Conservation (phyloP, 1,140 invertebrate genomes). For the Pachyrhynchus sulphureomaculatus region DNA sequence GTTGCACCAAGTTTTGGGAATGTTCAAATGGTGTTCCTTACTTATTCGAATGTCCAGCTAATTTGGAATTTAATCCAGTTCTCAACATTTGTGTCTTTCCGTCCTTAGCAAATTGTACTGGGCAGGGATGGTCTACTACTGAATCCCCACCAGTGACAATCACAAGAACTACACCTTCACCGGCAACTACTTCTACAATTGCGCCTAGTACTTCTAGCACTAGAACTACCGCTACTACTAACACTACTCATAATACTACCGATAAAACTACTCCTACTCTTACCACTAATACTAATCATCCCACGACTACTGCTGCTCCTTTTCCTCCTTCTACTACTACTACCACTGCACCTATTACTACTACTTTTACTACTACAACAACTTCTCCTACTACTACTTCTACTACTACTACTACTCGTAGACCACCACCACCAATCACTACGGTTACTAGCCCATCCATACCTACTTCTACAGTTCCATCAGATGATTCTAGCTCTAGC, state of each 20-base stretch:
- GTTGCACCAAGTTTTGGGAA: slow-evolving; percentile 27
- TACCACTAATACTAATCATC: background rate
- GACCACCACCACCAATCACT: background rate
- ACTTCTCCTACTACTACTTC: background rate
- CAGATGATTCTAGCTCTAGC: background rate
- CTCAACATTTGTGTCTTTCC: slow-evolving; percentile 24
- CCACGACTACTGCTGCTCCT: background rate
- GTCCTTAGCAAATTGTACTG: background rate
- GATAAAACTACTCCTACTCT: background rate
- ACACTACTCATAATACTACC: background rate
- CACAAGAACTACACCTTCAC: background rate
- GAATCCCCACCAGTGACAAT: background rate
- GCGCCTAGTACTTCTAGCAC: no score
- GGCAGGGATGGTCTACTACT: background rate
- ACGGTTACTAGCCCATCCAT: background rate
- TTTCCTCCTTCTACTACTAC: background rate
- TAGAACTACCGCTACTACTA: background rate
- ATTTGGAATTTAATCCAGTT: slow-evolving; percentile 17
- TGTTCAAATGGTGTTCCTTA: slow-evolving; percentile 16
- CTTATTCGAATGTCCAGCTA: slow-evolving; percentile 10
- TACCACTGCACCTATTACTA: background rate
- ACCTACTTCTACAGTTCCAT: background rate
- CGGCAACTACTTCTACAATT: background rate
- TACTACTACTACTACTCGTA: no score
- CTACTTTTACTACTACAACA: background rate